Evolutionary conservation across 2,888 invertebrate species (phyloP).

Genomic region (Stenchaetothrips biformis): DNA sequence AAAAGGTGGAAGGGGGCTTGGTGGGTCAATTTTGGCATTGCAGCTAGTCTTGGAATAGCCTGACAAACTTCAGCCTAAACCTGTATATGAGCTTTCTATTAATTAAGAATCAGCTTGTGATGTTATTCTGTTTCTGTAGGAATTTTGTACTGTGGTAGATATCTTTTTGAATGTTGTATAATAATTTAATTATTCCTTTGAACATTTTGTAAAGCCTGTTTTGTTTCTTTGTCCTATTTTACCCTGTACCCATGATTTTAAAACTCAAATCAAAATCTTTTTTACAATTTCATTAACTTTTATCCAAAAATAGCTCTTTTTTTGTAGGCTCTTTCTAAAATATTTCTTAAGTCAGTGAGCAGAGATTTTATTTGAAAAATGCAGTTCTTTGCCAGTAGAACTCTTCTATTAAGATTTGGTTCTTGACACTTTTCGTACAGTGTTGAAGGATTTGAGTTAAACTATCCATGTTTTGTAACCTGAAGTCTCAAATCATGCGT

Average conservation of each 20-base stretch:
- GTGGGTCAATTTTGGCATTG: too few species aligned
- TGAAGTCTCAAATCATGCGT: too few species aligned
- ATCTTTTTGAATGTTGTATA: not conserved
- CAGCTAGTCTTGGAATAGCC: too few species aligned
- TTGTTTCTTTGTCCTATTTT: not conserved
- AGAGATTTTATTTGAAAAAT: not conserved
- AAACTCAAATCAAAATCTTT: too few species aligned
- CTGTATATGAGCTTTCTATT: not conserved
- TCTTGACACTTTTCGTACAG: too few species aligned
- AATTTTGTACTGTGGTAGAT: not conserved
- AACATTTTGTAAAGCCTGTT: not conserved
- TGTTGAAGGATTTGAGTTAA: too few species aligned
- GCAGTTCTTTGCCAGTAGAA: not conserved
- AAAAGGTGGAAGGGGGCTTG: too few species aligned
- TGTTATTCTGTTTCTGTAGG: not conserved
- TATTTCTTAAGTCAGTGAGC: not conserved
- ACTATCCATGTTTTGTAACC: too few species aligned
- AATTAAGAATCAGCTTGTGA: not conserved
- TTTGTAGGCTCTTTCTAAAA: not conserved
- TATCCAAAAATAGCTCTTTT: not conserved
- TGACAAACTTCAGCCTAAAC: too few species aligned
- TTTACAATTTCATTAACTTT: too few species aligned
- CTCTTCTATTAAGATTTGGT: not conserved
- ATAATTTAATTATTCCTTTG: not conserved
- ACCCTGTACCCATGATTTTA: too few species aligned